Percentiles rank a stretch among this genome's conserved stretches.
These are phyloP conservation scores for Hydrozoanthus gracilis DNA, from an alignment of 92 coral and sea anemone genomes.

Conservation along the genomic window DNA sequence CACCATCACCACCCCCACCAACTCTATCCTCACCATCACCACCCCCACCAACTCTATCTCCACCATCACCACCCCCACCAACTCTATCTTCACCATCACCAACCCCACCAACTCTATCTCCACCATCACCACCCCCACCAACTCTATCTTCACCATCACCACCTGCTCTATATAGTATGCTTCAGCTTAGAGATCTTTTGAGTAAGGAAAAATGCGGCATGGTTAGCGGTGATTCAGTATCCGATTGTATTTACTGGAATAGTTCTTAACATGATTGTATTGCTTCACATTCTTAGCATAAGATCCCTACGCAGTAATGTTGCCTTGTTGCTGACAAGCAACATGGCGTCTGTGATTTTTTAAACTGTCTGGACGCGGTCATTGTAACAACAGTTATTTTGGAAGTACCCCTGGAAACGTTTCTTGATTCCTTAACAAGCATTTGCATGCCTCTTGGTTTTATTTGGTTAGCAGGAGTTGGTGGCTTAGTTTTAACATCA, in stretches of 20 bases:
- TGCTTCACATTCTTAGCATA: constrained; percentile 15
- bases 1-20: too few relatives aligned
- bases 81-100: too few relatives aligned
- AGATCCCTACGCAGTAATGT: constrained; percentile 9
- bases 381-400: background rate
- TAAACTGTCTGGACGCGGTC: constrained; percentile 23
- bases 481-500: constrained; percentile 59
- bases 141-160: too few relatives aligned
- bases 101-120: too few relatives aligned
- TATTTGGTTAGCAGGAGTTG: constrained; percentile 73
- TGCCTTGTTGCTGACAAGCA: constrained; percentile 9
- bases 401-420: constrained; percentile 40
- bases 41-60: too few relatives aligned
- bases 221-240: constrained; percentile 11
- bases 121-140: too few relatives aligned
- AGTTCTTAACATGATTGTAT: background rate
- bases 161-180: too few relatives aligned
- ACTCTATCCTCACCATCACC: too few relatives aligned
- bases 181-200: too few relatives aligned
- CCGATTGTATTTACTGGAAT: constrained; percentile 11
- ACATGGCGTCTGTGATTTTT: constrained; percentile 36
- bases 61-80: too few relatives aligned
- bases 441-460: constrained; percentile 72
- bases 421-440: constrained; percentile 9
- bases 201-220: constrained; percentile 14